phyloP scores from a whole-genome alignment of 2,888 invertebrate species.

The Brachynemurus nebulosus region DNA sequence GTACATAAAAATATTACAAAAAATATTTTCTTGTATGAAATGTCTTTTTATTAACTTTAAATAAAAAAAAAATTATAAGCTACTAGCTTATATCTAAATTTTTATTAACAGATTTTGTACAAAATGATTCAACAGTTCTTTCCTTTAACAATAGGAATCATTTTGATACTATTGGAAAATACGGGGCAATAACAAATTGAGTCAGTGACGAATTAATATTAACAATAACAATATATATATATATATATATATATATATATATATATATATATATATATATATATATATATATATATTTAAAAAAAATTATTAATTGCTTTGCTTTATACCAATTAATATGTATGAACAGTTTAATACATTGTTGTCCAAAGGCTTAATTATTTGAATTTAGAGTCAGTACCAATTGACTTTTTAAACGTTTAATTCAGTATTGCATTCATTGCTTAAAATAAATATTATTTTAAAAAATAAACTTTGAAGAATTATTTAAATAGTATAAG shows the following conservation, averaged over 20 bases:
- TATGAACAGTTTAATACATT: too few relatives aligned
- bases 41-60: not conserved
- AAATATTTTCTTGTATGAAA: not conserved
- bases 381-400: too few relatives aligned
- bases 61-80: not conserved
- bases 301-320: too few relatives aligned
- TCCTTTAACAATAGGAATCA: not conserved
- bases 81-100: not conserved
- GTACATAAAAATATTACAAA: constrained; percentile 1
- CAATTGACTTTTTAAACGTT: too few relatives aligned
- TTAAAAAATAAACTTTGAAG: too few relatives aligned
- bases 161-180: not conserved
- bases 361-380: too few relatives aligned
- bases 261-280: not conserved
- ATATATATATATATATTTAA: not conserved
- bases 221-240: not conserved
- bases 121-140: not conserved
- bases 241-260: not conserved
- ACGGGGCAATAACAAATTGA: not conserved
- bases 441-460: too few relatives aligned
- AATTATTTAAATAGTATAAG: too few relatives aligned
- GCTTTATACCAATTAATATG: too few relatives aligned
- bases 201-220: not conserved
- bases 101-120: not conserved
- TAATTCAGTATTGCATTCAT: too few relatives aligned